phyloP scores from a whole-genome alignment of 2,113 vertebrate species.

The Chaetura pelagica region DNA sequence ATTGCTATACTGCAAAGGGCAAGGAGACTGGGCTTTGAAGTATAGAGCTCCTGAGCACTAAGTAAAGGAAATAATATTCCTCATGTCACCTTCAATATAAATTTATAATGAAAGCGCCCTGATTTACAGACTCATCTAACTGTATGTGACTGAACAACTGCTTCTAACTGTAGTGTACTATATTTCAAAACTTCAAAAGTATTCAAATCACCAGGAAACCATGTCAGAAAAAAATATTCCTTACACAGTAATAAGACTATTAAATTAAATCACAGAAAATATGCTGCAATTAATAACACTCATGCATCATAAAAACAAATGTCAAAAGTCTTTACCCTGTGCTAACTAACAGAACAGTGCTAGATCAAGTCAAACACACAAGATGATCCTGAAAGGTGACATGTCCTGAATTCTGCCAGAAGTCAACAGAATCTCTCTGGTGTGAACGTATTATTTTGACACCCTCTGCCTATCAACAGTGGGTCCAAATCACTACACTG shows the following conservation, averaged over 20 bases:
- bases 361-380: background rate
- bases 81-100: background rate
- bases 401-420: background rate
- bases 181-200: conserved; percentile 15
- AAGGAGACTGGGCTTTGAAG: conserved; percentile 56
- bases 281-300: background rate
- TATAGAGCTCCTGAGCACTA: conserved; percentile 16
- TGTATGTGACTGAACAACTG: background rate
- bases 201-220: background rate
- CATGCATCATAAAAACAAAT: background rate
- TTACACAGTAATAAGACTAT: background rate
- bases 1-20: conserved; percentile 30
- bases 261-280: background rate
- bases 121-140: conserved; percentile 10
- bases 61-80: conserved; percentile 38
- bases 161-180: background rate
- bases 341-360: background rate
- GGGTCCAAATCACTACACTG: background rate
- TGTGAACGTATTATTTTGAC: background rate
- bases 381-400: background rate
- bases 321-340: background rate
- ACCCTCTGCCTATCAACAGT: background rate
- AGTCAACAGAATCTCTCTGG: background rate
- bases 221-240: background rate
- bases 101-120: background rate